Percentiles rank a stretch among this genome's conserved stretches.
phyloP scores from a whole-genome alignment of 2,888 invertebrate genomes.

The Lepas anatifera region DNA sequence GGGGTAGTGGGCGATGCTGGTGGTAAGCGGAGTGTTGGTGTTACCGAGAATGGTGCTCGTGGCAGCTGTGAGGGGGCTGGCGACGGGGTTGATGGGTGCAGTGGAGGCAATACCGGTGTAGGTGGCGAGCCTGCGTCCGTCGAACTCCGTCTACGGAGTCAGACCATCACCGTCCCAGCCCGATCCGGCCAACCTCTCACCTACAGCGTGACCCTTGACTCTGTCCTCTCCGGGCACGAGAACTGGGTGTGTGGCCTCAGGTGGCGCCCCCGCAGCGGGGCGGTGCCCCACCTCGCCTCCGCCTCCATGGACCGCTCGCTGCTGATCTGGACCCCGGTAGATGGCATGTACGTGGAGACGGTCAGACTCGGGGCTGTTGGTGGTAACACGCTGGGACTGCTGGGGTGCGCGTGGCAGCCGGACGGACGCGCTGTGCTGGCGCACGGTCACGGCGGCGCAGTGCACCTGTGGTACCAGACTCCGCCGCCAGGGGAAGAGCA shows the following conservation, averaged over 20 bases:
- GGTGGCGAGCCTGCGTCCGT: neutral
- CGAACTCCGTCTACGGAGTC: neutral
- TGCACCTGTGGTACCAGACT: conserved; percentile 36
- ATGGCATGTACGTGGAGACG: conserved; percentile 68
- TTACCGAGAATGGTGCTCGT: too few species aligned
- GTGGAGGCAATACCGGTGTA: too few species aligned
- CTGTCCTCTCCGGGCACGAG: conserved; percentile 80
- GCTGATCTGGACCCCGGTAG: conserved; percentile 62
- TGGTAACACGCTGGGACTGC: conserved; percentile 86
- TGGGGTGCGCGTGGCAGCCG: conserved; percentile 67
- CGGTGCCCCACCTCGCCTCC: conserved; percentile 47
- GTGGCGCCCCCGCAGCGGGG: conserved; percentile 48
- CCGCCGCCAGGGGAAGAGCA: too few species aligned
- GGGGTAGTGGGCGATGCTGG: too few species aligned
- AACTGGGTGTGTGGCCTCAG: conserved; percentile 88
- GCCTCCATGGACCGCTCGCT: conserved; percentile 86
- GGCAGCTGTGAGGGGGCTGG: too few species aligned
- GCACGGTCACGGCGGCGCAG: conserved; percentile 84
- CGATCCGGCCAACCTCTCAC: conserved; percentile 18
- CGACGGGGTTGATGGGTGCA: too few species aligned
- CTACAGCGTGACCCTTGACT: conserved; percentile 61
- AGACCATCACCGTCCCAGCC: neutral
- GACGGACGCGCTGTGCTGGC: conserved; percentile 58
- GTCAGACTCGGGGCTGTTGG: conserved; percentile 83
- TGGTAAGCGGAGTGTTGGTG: too few species aligned